Base-by-base conservation (phyloP, 2,888 invertebrate species). In the Drosophila setosimentum region DNA sequence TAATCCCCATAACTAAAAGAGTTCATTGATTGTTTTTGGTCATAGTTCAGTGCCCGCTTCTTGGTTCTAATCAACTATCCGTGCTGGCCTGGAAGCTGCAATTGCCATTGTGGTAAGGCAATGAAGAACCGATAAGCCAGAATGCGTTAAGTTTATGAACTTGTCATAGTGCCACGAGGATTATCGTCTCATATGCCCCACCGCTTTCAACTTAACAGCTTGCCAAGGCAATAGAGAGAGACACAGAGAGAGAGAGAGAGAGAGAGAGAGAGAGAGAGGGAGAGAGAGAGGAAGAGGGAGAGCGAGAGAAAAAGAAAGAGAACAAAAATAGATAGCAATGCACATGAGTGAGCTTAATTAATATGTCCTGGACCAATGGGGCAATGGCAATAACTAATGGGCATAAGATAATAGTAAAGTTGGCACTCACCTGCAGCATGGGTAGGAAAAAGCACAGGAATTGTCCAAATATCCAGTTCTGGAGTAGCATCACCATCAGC, bases 381-480 rank as follows among this genome's bases (percentile, higher is more conserved):
- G 18, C 30, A 49, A 54, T 16, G 5, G 57, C 64, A 51, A 57
- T 60, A 74, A 70, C 42, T 65, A 55, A 72, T 45, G 51, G 29
- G 24, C 21, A 40, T 3, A 48, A 30, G 18, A 16, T 13, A 24
- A 24, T 16, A 8, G 16, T 24, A 32, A 53, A 24, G 30, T 62
- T 55, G 24, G 18, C 48, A 91, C 94, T 93, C 88, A 95, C 95
- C 94, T 96, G 96, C 82, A 96, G 90, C 95, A 96, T 96, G 1
- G 96, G 96, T 78, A 96, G 90, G 89, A 96, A 95, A 90, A 95
- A 96, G 92, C 96, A 96, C 72, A 96, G 91, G 79, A 96, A 95
- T 81, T 95, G 95, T 10, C 96, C 96, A 82, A 96, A 95, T 71
- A 96, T 94, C 96, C 96, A 96, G 91, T 96, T 96, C 88, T 95